phyloP scores from a whole-genome alignment of 2,888 invertebrate genomes.

The Drosophila ustulata region DNA sequence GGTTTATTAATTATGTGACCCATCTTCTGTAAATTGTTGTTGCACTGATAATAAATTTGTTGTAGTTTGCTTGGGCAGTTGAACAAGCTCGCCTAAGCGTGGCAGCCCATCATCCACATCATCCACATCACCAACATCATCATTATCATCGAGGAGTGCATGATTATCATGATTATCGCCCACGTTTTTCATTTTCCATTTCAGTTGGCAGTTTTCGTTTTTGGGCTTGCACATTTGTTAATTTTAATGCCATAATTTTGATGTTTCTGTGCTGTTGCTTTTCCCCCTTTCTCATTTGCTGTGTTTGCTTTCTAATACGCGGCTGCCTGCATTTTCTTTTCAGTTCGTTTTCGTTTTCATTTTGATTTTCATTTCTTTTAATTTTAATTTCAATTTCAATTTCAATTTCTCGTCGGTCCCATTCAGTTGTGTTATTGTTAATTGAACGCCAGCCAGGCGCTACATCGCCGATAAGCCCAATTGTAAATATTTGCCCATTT shows the following conservation, averaged over 20 bases:
- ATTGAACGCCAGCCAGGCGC: constrained; percentile 55
- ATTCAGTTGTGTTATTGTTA: constrained; percentile 31
- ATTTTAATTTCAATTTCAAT: constrained; percentile 27
- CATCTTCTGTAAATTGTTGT: too few relatives aligned
- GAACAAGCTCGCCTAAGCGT: constrained; percentile 2
- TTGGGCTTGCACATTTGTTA: constrained; percentile 42
- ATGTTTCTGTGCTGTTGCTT: background rate
- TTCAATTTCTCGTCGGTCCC: background rate
- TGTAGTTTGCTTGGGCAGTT: constrained; percentile 3
- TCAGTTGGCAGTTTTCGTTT: constrained; percentile 11
- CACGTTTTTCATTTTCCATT: constrained; percentile 7
- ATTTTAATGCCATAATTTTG: constrained; percentile 47
- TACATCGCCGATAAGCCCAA: constrained; percentile 46
- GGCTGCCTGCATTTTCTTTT: constrained; percentile 38
- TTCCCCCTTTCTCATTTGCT: constrained; percentile 1
- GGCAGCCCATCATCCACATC: background rate
- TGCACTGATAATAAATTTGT: constrained; percentile 18
- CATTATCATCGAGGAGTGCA: background rate
- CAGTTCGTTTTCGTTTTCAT: constrained; percentile 19
- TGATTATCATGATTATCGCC: constrained; percentile 13
- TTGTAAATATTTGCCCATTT: constrained; percentile 69
- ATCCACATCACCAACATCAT: constrained; percentile 11
- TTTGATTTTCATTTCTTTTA: constrained; percentile 21
- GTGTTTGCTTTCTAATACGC: constrained; percentile 44
- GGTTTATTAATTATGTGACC: constrained; percentile 50